These are phyloP conservation scores for Ardeotis arabs DNA, from an alignment of 2,113 vertebrate species.

Conservation along the genomic window DNA sequence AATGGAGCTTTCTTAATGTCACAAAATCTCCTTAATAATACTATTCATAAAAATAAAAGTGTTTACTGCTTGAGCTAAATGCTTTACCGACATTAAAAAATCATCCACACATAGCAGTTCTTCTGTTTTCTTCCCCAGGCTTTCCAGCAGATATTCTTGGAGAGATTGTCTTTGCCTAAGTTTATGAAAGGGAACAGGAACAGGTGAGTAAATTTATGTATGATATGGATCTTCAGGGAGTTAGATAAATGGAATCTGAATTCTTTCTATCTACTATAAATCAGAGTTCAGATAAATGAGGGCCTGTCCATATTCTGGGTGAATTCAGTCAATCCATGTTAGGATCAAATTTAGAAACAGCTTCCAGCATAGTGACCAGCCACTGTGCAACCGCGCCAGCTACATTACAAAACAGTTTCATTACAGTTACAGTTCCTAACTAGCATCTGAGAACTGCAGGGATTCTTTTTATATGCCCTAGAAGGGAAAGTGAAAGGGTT, in stretches of 20 bases:
- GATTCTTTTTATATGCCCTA: background rate
- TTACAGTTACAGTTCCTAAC: background rate
- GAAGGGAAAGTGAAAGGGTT: background rate
- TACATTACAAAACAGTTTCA: background rate
- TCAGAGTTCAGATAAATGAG: slow-evolving; percentile 2
- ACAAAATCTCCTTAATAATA: background rate
- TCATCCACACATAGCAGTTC: background rate
- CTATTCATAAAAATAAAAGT: background rate
- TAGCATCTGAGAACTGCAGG: background rate
- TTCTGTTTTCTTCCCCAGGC: background rate
- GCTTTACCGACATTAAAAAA: background rate
- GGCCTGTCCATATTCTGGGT: background rate
- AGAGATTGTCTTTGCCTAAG: background rate
- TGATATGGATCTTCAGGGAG: background rate
- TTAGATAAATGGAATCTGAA: slow-evolving; percentile 12
- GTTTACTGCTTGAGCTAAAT: background rate
- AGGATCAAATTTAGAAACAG: slow-evolving; percentile 20
- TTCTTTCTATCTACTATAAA: slow-evolving; percentile 31
- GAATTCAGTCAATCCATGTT: slow-evolving; percentile 18
- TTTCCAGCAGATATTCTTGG: background rate
- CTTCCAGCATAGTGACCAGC: background rate
- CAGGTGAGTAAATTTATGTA: background rate
- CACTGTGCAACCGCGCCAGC: background rate
- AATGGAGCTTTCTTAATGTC: slow-evolving; percentile 2
- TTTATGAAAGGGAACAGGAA: background rate